phyloP scores from a whole-genome alignment of 2,797 vertebrate genomes.

The Heterohyrax brucei region DNA sequence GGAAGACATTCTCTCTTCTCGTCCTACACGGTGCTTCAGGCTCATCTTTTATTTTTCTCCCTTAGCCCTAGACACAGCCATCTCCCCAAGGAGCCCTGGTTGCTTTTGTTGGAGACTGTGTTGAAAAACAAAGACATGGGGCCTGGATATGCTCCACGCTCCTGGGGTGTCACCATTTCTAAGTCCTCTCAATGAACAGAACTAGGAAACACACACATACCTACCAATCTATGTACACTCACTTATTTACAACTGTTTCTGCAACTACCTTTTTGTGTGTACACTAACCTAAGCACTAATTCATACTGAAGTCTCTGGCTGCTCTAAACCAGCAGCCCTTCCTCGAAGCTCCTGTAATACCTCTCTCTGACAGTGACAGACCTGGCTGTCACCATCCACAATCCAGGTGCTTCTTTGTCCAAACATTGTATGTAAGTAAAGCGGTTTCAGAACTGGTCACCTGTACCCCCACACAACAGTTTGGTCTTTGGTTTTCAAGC shows the following conservation, averaged over 20 bases:
- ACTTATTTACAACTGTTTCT: rapidly evolving
- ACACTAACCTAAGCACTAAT: rapidly evolving
- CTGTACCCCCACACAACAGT: rapidly evolving
- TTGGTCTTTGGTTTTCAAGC: not conserved
- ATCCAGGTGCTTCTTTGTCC: not conserved
- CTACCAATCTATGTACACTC: rapidly evolving
- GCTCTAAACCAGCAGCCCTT: not conserved
- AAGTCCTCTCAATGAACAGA: not conserved
- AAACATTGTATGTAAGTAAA: rapidly evolving
- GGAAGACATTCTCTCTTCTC: not conserved
- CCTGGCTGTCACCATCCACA: not conserved
- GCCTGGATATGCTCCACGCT: not conserved
- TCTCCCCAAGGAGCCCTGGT: not conserved
- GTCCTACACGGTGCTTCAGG: not conserved
- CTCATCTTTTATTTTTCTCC: not conserved
- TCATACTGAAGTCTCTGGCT: rapidly evolving
- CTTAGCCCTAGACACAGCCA: not conserved
- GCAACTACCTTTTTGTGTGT: rapidly evolving
- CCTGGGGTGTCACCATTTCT: not conserved
- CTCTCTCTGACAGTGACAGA: rapidly evolving
- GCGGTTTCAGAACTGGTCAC: not conserved
- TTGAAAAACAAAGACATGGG: not conserved
- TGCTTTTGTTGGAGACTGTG: not conserved
- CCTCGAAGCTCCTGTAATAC: rapidly evolving
- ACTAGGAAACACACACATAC: rapidly evolving